Evolutionary conservation across 1,140 invertebrate species (phyloP), one percentile per base, ranked within the genome.

Genomic region (Drosophila bocki): DNA sequence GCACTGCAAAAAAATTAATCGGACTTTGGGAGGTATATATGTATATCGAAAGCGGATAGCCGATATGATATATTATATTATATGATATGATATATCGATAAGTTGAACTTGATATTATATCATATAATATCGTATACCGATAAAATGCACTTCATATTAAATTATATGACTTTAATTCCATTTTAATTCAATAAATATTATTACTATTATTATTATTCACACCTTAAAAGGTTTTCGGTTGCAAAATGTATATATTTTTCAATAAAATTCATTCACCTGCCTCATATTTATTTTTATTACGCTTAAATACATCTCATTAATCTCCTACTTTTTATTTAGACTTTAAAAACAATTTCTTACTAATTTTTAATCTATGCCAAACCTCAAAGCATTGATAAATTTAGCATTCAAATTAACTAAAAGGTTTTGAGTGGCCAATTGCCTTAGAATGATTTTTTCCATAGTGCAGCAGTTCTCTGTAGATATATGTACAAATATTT

Each of bases 381-480:
- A 39, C 13, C 19, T n/a, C 19, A 11, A 39, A 56, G 33, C 13
- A 4, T 9, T n/a, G 15, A 15, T 56, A 22, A 37, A 12, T 37
- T 9, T 7, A 56, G 13, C 19, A 56, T 39, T 56, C 2, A 59
- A 63, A 32, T 41, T 32, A 39, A 17, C 9, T 26, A 13, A 61
- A 37, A 51, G 12, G 3, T 15, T 32, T 63, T 7, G 9, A 32
- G 53, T 64, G 3, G 3, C 3, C 8, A 41, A 32, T 32, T 41
- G 35, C 15, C 26, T 12, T 15, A 13, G 39, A 67, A 19, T 33
- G 12, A 13, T 48, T 62, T 58, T 67, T 67, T 59, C 35, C 57
- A 22, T 48, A 44, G 63, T 70, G 48, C 62, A 70, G 7, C 7
- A 68, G n/a, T 6, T 13, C n/a, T 51, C 62, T 53, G 26, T 33